Evolutionary conservation across 2,113 vertebrate genomes (phyloP).

Genomic region (Zosterops hypoxanthus): DNA sequence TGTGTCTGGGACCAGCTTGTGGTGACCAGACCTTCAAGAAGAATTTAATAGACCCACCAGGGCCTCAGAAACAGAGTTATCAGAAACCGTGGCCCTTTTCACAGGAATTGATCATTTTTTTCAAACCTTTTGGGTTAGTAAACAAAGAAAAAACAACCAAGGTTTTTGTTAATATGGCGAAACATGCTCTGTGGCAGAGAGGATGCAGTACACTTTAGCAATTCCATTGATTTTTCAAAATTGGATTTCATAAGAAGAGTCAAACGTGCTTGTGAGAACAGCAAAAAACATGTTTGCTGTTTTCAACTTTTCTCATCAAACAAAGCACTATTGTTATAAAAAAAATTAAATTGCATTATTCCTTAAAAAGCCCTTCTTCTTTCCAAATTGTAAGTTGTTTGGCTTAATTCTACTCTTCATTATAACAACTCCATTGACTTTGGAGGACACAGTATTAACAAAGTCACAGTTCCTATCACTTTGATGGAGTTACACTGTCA

Average conservation of each 20-base stretch:
- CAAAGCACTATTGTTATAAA: background rate
- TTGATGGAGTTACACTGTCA: background rate
- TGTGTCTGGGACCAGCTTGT: background rate
- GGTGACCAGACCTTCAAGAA: background rate
- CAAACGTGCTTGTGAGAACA: background rate
- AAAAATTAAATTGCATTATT: background rate
- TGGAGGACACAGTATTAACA: rapidly evolving
- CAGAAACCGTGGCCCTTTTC: background rate
- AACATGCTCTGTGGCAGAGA: background rate
- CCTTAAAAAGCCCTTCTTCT: background rate
- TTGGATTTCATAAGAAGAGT: background rate
- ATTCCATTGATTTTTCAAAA: background rate
- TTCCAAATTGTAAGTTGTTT: background rate
- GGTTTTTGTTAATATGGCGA: background rate
- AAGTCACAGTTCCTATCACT: background rate
- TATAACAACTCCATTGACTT: background rate
- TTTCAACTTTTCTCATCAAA: background rate
- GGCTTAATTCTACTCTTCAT: background rate
- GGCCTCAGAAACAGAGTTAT: background rate
- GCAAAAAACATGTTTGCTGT: background rate
- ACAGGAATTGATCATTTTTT: background rate
- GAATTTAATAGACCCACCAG: background rate
- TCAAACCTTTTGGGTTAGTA: background rate
- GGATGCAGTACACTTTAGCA: background rate
- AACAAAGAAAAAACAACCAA: background rate